Percentiles rank a stretch among this genome's conserved stretches.
phyloP scores from a whole-genome alignment of 1,140 invertebrate genomes.

The Ptiloglossa arizonensis region DNA sequence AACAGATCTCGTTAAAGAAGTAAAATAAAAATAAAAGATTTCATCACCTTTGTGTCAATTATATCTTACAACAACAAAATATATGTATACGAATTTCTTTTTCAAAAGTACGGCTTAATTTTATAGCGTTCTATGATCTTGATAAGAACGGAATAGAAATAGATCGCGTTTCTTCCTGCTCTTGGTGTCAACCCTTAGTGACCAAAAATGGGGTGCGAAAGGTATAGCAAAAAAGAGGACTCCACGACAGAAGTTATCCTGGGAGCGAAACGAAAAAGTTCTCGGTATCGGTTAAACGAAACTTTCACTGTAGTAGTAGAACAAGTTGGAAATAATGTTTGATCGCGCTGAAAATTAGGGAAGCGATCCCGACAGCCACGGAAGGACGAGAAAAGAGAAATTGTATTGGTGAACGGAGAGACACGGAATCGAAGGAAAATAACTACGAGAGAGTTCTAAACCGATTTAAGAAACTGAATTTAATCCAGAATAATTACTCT shows the following conservation, averaged over 20 bases:
- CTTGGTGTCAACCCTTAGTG: background rate
- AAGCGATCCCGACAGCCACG: conserved; percentile 61
- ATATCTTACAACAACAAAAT: too few relatives aligned
- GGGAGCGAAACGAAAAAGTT: conserved; percentile 67
- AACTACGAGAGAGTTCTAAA: too few relatives aligned
- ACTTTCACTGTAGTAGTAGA: conserved; percentile 48
- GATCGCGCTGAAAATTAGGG: conserved; percentile 76
- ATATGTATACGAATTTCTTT: too few relatives aligned
- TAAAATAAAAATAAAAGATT: too few relatives aligned
- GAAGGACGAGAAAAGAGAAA: conserved; percentile 23
- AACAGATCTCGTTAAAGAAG: too few relatives aligned
- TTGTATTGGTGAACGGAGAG: conserved; percentile 22
- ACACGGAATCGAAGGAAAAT: conserved; percentile 3
- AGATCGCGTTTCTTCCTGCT: background rate
- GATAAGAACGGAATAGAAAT: too few relatives aligned
- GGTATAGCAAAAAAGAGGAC: conserved; percentile 18
- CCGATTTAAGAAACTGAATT: too few relatives aligned
- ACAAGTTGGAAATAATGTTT: conserved; percentile 69
- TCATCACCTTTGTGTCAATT: too few relatives aligned
- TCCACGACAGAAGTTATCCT: conserved; percentile 18
- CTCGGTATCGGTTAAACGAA: conserved; percentile 72
- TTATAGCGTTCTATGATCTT: background rate
- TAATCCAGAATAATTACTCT: too few relatives aligned
- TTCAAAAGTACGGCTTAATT: too few relatives aligned
- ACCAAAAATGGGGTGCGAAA: conserved; percentile 13